These are phyloP conservation scores for Camponotus pennsylvanicus DNA, from an alignment of 1,140 invertebrate species.

Conservation along the genomic window DNA sequence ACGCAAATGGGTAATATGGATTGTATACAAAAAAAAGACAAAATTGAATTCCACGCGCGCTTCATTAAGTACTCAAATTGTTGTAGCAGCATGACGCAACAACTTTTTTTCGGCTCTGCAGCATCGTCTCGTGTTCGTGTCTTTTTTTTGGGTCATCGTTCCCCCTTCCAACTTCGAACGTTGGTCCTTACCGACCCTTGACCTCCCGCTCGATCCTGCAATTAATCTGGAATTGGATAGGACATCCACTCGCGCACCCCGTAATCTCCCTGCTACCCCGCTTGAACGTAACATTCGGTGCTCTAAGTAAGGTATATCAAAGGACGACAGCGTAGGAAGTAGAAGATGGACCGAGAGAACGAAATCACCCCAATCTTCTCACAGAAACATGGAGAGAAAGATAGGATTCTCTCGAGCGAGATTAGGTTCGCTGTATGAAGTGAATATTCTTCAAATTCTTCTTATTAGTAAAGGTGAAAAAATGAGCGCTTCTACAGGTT, in stretches of 20 bases:
- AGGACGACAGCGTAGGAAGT: neutral
- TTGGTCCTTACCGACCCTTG: slow-evolving; percentile 73
- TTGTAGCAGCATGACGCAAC: slow-evolving; percentile 45
- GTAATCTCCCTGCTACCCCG: slow-evolving; percentile 45
- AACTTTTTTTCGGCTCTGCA: slow-evolving; percentile 33
- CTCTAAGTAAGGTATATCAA: slow-evolving; percentile 56
- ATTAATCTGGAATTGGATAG: slow-evolving; percentile 84
- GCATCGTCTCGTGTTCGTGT: slow-evolving; percentile 14
- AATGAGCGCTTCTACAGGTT: neutral
- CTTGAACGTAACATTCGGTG: slow-evolving; percentile 54
- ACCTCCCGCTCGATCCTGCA: slow-evolving; percentile 79
- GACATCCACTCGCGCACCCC: slow-evolving; percentile 65
- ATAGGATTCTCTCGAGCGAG: slow-evolving; percentile 8
- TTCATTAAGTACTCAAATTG: slow-evolving; percentile 48
- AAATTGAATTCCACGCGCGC: slow-evolving; percentile 23
- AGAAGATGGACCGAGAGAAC: slow-evolving; percentile 53
- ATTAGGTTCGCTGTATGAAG: slow-evolving; percentile 24
- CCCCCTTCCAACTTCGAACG: slow-evolving; percentile 4
- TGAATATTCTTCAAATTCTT: neutral
- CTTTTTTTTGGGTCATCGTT: slow-evolving; percentile 14
- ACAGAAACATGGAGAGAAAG: slow-evolving; percentile 17
- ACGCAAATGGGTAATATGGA: neutral
- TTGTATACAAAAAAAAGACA: neutral
- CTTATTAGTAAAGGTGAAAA: slow-evolving; percentile 20
- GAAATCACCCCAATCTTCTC: slow-evolving; percentile 36